Evolutionary conservation across 30 jellyfish, hydroid and myxozoan species (phyloP).

Genomic region (Hydractinia symbiolongicarpus): DNA sequence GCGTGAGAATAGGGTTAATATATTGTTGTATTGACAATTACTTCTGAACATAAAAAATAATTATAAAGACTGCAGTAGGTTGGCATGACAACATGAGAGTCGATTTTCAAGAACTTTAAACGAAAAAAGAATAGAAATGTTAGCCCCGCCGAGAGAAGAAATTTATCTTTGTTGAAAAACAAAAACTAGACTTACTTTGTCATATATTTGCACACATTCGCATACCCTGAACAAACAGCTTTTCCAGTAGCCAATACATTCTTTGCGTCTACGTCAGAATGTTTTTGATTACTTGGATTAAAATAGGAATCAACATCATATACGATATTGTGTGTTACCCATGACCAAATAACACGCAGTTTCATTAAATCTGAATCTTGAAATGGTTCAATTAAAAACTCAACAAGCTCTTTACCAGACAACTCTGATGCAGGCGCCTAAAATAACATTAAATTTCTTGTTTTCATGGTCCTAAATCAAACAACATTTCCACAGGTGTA

Average conservation of each 20-base stretch:
- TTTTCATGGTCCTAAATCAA: no score
- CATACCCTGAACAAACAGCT: slow-evolving; percentile 70
- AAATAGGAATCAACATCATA: slow-evolving; percentile 56
- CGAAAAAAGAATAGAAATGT: no score
- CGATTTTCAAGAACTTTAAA: no score
- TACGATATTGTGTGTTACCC: slow-evolving; percentile 67
- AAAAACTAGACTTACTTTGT: slow-evolving; percentile 30
- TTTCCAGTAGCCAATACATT: slow-evolving; percentile 18
- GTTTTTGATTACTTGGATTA: slow-evolving; percentile 6
- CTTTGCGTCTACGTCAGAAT: slow-evolving; percentile 20
- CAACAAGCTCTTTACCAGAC: neutral
- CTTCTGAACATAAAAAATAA: no score
- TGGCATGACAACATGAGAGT: no score
- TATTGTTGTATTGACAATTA: no score
- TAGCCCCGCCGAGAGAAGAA: neutral
- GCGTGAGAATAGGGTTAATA: no score
- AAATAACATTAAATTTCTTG: neutral
- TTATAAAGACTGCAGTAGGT: no score
- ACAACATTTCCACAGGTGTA: no score
- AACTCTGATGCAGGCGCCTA: neutral
- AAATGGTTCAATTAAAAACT: slow-evolving; percentile 21
- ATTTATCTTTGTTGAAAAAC: neutral
- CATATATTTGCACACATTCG: slow-evolving; percentile 37
- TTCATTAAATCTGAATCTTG: slow-evolving; percentile 34
- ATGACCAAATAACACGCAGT: slow-evolving; percentile 62